Conservation (phyloP, 1,140 invertebrate genomes). For the Listronotus oregonensis region DNA sequence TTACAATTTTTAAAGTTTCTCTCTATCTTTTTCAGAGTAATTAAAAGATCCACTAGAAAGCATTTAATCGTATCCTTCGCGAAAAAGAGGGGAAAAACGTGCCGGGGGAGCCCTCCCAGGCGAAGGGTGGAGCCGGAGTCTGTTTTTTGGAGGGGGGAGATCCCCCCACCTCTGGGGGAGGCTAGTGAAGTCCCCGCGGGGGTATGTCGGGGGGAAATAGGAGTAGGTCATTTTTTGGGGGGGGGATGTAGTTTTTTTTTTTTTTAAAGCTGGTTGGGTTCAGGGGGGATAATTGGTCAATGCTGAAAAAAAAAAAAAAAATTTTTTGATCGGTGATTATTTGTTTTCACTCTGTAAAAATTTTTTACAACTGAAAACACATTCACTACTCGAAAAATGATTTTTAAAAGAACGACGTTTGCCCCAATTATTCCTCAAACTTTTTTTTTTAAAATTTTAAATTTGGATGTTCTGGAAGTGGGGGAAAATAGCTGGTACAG, state of each 20-base stretch:
- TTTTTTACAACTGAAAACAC: too few relatives aligned
- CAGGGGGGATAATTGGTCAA: not conserved
- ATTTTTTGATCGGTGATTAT: not conserved
- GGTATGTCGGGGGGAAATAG: slow-evolving; percentile 54
- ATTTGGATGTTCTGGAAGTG: too few relatives aligned
- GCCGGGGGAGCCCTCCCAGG: slow-evolving; percentile 62
- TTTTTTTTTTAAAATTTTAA: too few relatives aligned
- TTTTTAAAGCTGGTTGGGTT: not conserved
- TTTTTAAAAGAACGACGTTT: too few relatives aligned
- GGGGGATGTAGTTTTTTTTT: slow-evolving; percentile 55
- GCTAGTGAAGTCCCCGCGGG: slow-evolving; percentile 47
- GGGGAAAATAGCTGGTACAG: too few relatives aligned
- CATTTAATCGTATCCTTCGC: slow-evolving; percentile 81
- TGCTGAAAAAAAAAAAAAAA: not conserved
- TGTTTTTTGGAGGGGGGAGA: slow-evolving; percentile 57
- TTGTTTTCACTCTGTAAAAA: too few relatives aligned
- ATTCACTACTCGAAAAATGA: too few relatives aligned
- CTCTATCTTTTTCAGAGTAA: slow-evolving; percentile 65
- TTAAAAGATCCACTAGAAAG: slow-evolving; percentile 82
- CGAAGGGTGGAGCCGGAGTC: slow-evolving; percentile 57
- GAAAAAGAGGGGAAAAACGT: slow-evolving; percentile 80
- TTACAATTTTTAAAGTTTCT: too few relatives aligned
- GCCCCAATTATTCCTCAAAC: too few relatives aligned
- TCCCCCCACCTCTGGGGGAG: slow-evolving; percentile 56
- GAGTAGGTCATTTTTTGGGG: slow-evolving; percentile 57